Base-by-base conservation (phyloP, 2,888 invertebrate genomes). In the Eurytoma californica region DNA sequence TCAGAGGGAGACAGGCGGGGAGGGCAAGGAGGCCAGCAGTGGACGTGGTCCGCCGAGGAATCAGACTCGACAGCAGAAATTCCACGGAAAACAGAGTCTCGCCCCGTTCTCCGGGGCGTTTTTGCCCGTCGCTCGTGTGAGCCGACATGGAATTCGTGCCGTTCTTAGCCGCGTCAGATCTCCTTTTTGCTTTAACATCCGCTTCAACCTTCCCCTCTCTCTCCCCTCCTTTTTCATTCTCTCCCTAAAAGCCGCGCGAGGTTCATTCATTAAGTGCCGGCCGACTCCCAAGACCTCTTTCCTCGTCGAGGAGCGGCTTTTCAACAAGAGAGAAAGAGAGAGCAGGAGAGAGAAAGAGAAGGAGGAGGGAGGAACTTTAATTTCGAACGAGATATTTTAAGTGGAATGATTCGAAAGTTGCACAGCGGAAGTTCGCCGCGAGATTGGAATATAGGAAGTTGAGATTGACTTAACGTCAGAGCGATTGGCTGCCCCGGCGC, bases 31-130 rank as follows among this genome's bases (percentile, higher is more conserved):
- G 14, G 20, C 20, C 3, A 67, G 68, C 60, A 63, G 80, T 80
- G 74, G 78, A 82, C 82, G 80, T 77, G 83, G 85, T 84, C 86
- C 86, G 82, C 82, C 83, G 86, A 86, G 87, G 88, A 88, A 88
- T 88, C 86, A 87, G 85, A 86, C 86, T 82, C 85, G 86, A 84
- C 86, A 85, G 84, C 83, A 84, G 83, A 87, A 88, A 88, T 88
- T 86, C 83, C 83, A 83, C 82, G 83, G 84, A 86, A 88, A 87
- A 86, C 85, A 85, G 85, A 87, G 85, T 85, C 84, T 78, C 82
- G 80, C 74, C 18, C 3, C 58, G 58, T 57, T 70, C 63, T 49
- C 73, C 39, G 28, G 57, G 55, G 78, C 61, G 63, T 72, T 81
- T 81, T 72, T 75, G 70, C 63, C 51, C 65, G 57, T 78, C 63